These are phyloP conservation scores for Plutella xylostella DNA, from an alignment of 2,888 invertebrate species.

Conservation along the genomic window DNA sequence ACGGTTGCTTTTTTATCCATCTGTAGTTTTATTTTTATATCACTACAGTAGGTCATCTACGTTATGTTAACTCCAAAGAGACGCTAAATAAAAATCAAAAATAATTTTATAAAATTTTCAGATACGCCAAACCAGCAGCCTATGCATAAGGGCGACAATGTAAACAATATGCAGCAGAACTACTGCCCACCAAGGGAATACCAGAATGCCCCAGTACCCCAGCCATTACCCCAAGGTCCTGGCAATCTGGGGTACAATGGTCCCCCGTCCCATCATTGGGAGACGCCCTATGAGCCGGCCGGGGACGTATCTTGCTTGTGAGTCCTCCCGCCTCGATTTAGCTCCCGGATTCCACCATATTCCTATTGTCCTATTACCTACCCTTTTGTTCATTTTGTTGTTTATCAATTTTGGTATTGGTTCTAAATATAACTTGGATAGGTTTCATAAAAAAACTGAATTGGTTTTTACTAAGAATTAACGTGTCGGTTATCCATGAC, in stretches of 20 bases:
- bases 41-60: no score
- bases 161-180: conserved; percentile 62
- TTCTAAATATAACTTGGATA: conserved; percentile 11
- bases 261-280: conserved; percentile 43
- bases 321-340: conserved; percentile 55
- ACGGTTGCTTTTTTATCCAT: no score
- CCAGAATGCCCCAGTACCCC: conserved; percentile 32
- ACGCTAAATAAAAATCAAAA: no score
- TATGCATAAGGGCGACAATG: conserved; percentile 63
- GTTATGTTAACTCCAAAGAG: no score
- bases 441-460: neutral
- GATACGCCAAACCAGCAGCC: conserved; percentile 56
- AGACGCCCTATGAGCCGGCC: conserved; percentile 60
- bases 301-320: conserved; percentile 67
- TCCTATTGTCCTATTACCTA: conserved; percentile 19
- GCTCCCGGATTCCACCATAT: conserved; percentile 31
- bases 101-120: no score
- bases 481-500: neutral
- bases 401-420: conserved; percentile 2
- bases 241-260: conserved; percentile 35
- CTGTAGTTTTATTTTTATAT: no score
- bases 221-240: conserved; percentile 36
- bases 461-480: neutral
- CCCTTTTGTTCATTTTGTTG: neutral
- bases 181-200: conserved; percentile 54